Evolutionary conservation across 1,140 invertebrate genomes (phyloP), one percentile per base, ranked within the genome.

Genomic region (Whitmania pigra): DNA sequence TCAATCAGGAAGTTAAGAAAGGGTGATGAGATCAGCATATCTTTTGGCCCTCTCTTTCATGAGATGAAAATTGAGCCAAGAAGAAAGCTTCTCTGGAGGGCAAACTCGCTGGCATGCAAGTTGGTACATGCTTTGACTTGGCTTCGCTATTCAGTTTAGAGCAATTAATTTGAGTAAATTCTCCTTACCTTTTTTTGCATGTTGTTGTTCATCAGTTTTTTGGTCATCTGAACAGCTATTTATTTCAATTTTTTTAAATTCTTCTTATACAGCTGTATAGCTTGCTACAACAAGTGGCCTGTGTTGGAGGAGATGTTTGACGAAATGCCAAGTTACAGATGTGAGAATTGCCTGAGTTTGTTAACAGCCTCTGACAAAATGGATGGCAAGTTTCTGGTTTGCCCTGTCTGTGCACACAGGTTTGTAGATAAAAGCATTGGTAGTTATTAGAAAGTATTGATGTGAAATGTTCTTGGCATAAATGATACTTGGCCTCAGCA

Each of bases 31-130:
- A 87, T 96, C 31, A 87, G 87, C 53, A 93, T 95, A 80, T 95
- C 94, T 80, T 96, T 95, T 80, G 92, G 93, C 0, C 90, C 90
- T 1, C 87, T 92, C 68, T 94, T 91, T 80, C 91, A 90, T 1
- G 86, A 70, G 25, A 54, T 87, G 54, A 86, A 86, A 43, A 76
- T 83, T 0, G 85, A 86, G 69, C 82, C 83, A 4, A 87, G 88
- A 73, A 87, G 87, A 74, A 78, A 84, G 11, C 86, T 85, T 66
- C 80, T 95, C 0, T 86, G 86, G 72, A 84, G 88, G 11, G 88
- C 90, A 68, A 95, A 94, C 81, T 92, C 88, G 88, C 95, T 96
- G 78, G 87, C 85, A 20, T 96, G 93, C 78, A 67, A 53, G 69
- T 70, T 49, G n/a, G 69, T 68, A 25, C 6, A 22, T 13, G 57